A percentile compares a stretch with the other conserved stretches of the same genome.
These are phyloP conservation scores for Papilio polyxenes DNA, from an alignment of 1,140 invertebrate species.

Conservation along the genomic window DNA sequence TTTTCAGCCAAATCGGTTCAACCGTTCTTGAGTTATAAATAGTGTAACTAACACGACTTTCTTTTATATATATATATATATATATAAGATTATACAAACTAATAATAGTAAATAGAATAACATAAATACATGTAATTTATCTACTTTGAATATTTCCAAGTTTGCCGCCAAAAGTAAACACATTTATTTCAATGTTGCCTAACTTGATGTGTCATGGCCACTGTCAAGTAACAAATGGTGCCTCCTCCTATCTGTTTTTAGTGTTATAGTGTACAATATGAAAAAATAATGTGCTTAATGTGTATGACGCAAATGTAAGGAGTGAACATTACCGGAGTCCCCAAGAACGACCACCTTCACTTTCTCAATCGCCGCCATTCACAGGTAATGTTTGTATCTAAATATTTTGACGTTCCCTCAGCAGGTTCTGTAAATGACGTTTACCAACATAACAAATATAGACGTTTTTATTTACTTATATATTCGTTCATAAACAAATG, in stretches of 20 bases:
- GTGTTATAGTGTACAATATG: constrained; percentile 43
- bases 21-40: too few relatives aligned
- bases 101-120: background rate
- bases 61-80: too few relatives aligned
- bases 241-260: constrained; percentile 40
- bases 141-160: background rate
- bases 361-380: constrained; percentile 90
- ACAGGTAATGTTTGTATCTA: constrained; percentile 56
- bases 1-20: too few relatives aligned
- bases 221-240: constrained; percentile 63
- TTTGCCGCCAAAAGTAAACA: constrained; percentile 48
- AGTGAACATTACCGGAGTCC: constrained; percentile 88
- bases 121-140: background rate
- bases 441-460: constrained; percentile 41
- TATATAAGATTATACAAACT: too few relatives aligned
- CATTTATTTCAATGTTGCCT: constrained; percentile 55
- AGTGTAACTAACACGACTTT: too few relatives aligned
- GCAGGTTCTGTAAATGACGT: constrained; percentile 42
- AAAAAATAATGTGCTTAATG: constrained; percentile 44
- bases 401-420: constrained; percentile 62
- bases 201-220: constrained; percentile 55
- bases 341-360: constrained; percentile 95
- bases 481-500: constrained; percentile 3
- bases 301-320: constrained; percentile 47
- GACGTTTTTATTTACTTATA: background rate